A percentile compares a stretch with the other conserved stretches of the same genome.
These are phyloP conservation scores for Cyanoramphus novaezelandiae DNA, from an alignment of 2,113 vertebrate genomes.

Conservation along the genomic window DNA sequence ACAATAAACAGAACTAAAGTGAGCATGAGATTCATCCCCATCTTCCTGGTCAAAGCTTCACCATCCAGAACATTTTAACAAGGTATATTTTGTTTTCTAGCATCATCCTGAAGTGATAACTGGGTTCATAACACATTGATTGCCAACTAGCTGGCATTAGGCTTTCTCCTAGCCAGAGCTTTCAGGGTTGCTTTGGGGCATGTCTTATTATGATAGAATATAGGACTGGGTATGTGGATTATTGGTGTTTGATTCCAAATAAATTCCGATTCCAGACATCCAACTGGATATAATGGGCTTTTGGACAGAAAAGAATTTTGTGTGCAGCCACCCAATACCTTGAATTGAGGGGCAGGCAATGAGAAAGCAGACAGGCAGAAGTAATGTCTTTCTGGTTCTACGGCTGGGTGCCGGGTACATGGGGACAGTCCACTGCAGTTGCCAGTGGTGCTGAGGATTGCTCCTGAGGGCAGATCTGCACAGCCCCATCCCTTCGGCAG, in stretches of 20 bases:
- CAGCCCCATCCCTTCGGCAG: accelerated
- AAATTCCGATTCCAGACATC: neutral
- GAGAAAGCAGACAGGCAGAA: neutral
- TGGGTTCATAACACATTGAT: neutral
- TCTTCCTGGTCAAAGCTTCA: neutral
- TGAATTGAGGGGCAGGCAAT: neutral
- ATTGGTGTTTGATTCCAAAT: neutral
- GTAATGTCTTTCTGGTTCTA: neutral
- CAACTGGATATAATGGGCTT: neutral
- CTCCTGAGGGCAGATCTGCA: neutral
- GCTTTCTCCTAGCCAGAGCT: neutral
- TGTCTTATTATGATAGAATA: neutral
- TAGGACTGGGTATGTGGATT: neutral
- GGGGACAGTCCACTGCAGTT: neutral
- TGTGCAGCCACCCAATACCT: neutral
- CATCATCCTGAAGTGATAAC: neutral
- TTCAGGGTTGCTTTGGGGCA: neutral
- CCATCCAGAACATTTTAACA: neutral
- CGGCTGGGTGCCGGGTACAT: neutral
- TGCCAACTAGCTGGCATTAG: neutral
- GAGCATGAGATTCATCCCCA: neutral
- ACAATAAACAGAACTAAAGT: neutral
- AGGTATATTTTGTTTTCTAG: neutral
- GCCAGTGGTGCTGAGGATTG: neutral
- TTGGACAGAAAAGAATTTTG: neutral